These are phyloP conservation scores for Philereme vetulata DNA, from an alignment of 2,888 invertebrate species.

Conservation along the genomic window DNA sequence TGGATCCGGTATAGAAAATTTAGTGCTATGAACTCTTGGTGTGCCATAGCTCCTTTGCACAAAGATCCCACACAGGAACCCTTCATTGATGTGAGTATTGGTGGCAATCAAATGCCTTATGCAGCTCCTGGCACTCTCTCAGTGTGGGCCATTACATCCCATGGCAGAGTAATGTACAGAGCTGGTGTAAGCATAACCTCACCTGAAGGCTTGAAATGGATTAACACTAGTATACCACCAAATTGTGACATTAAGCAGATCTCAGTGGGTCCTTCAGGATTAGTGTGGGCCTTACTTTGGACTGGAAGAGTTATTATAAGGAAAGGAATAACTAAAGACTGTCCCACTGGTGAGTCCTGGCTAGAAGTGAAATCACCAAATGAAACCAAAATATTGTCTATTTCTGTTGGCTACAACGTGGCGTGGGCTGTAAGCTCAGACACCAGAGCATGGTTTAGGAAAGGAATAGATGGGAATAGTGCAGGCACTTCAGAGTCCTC, in stretches of 20 bases:
- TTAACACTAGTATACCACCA: conserved; percentile 88
- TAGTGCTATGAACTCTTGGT: conserved; percentile 96
- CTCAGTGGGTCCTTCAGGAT: conserved; percentile 92
- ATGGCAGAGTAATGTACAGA: conserved; percentile 95
- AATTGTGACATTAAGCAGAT: conserved; percentile 93
- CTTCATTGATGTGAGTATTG: conserved; percentile 95
- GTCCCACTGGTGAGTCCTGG: conserved; percentile 89
- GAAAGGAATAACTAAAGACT: conserved; percentile 92
- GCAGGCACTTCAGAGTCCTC: conserved; percentile 89
- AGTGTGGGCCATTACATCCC: conserved; percentile 97
- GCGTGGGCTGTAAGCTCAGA: conserved; percentile 93
- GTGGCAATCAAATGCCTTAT: conserved; percentile 92
- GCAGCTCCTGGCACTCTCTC: conserved; percentile 89
- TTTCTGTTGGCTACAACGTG: conserved; percentile 92
- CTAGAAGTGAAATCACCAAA: conserved; percentile 89
- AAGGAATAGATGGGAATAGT: conserved; percentile 87
- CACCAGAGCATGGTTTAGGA: conserved; percentile 94
- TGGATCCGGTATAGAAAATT: conserved; percentile 95
- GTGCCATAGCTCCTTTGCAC: conserved; percentile 94
- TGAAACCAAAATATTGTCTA: conserved; percentile 88
- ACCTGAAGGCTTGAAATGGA: conserved; percentile 95
- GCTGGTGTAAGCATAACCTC: conserved; percentile 90
- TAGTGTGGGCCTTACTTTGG: conserved; percentile 94
- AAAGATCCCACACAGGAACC: conserved; percentile 96
- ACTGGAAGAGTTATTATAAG: conserved; percentile 93